Evolutionary conservation across 1,140 invertebrate species (phyloP), one percentile per base, ranked within the genome.

Genomic region (Aphaenogaster floridana): DNA sequence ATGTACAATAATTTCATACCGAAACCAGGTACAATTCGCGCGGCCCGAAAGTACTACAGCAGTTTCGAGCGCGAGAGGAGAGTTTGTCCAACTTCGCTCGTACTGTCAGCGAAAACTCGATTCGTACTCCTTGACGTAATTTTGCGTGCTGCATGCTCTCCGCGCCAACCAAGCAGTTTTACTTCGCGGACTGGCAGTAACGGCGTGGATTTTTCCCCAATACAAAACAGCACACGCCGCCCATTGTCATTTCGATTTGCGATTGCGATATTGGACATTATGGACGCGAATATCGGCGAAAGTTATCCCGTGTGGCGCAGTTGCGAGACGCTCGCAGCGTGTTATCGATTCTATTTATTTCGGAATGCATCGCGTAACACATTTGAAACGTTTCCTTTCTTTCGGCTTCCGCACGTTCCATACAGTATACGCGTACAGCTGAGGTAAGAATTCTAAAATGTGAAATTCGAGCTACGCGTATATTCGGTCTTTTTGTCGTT

Each of bases 261-360:
- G 52, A 81, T 54, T n/a, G 64, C 64, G 39, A 68, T 71, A 57
- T 81, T n/a, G 63, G 15, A 54, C 64, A 71, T 81, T 57, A 71
- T 34, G 64, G 64, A 45, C 21, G 66, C 50, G 64, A 54, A 42
- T 81, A 71, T 68, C 34, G 78, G 48, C 9, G 78, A 54, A 52
- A 80, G 63, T 80, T 80, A 42, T 80, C 36, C 63, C 64, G 63
- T 5, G 64, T 11, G 34, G 5, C 34, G 77, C 28, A 78, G 21
- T 78, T 45, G 39, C 76, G 21, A 63, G 21, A 2, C 76, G 36
- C 5, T 42, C 57, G 39, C 13, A 9, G 5, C 42, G 42, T 42
- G 48, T 71, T 81, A 81, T 69, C 78, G 78, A 81, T 81, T 81
- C 79, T 57, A 57, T 81, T 71, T 71, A 81, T 81, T 81, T 81